Base-by-base conservation (phyloP, 1,140 invertebrate species). In the Drosophila elegans region DNA sequence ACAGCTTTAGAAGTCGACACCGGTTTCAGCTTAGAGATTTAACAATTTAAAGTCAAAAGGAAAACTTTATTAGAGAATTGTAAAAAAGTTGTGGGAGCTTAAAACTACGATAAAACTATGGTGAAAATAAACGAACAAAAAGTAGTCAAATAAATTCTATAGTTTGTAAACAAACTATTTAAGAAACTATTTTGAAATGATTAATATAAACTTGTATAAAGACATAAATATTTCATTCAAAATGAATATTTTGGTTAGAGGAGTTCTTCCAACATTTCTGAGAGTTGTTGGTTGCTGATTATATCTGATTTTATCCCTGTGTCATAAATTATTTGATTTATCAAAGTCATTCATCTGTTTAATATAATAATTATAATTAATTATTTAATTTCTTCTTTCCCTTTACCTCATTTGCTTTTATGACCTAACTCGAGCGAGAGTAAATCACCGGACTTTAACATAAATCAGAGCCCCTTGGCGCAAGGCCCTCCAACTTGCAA, bases 381-480 rank as follows among this genome's bases (percentile, higher is more conserved):
- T 13, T 34, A 49, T 49, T 49, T 16, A 49, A 10, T 25, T 11
- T 16, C 27, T 21, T n/a, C 11, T 29, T 27, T 9, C 5, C 25
- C 3, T 9, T 5, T 13, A 32, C 46, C 32, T 9, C 29, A 13
- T 12, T 25, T 46, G 44, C n/a, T 13, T n/a, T 32, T 34, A 16
- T 10, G 25, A 11, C 21, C 11, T 29, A 7, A 32, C 27, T 51
- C n/a, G 7, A 6, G 38, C 25, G 29, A 6, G 38, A 13, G 29
- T 45, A 38, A 66, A 44, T 49, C 60, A 46, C 25, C 3, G 62
- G 42, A 16, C 39, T 32, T 55, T 13, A 34, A 46, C 16, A 41
- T 48, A 71, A 71, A 69, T 69, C 42, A 41, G 36, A 16, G 11
- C 12, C 36, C 16, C 44, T 39, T 27, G 51, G 27, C 46, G 60